Base-by-base conservation (phyloP, 1,140 invertebrate genomes). In the Venturia canescens region DNA sequence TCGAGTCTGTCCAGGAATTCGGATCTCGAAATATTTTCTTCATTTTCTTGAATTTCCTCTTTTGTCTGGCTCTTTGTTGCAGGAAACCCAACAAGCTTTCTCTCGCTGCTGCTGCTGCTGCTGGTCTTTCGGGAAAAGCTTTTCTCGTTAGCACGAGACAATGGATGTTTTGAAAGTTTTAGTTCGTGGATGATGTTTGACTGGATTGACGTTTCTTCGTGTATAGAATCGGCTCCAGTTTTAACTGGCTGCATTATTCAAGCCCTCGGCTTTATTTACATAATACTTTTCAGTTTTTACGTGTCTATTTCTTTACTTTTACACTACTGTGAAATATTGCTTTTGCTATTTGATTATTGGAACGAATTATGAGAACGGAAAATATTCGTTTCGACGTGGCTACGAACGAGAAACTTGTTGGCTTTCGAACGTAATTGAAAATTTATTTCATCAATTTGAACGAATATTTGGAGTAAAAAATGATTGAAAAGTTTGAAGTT, bases 91-190 rank as follows among this genome's bases (percentile, higher is more conserved):
- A 2, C 7, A 71, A 9, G 34, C 34, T 71, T 71, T 48, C 18
- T 63, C 60, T 27, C n/a, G n/a, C 21, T 7, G 16, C 50, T 53
- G 38, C n/a, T n/a, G 67, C 4, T n/a, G 67, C 67, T 69, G 69
- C 69, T 71, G 69, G 69, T 71, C 34, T 71, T 71, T 71, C n/a
- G 69, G 69, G 23, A 71, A 71, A 34, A 38, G 34, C 31, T 44
- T 63, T 27, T 63, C 60, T 48, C 18, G 34, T n/a, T 48, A 15
- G 34, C 23, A 21, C n/a, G 60, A 63, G 34, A 48, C n/a, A 71
- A 71, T 71, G 27, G 21, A 38, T 44, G 1, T 48, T 21, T 31
- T 26, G 34, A 38, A 34, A 48, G 27, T 69, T 31, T 69, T 69
- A 34, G 6, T 31, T 77, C 6, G 23, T 27, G 0, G 27, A 66